These are phyloP conservation scores for Meles meles DNA, from an alignment of 2,113 vertebrate genomes.

Conservation along the genomic window DNA sequence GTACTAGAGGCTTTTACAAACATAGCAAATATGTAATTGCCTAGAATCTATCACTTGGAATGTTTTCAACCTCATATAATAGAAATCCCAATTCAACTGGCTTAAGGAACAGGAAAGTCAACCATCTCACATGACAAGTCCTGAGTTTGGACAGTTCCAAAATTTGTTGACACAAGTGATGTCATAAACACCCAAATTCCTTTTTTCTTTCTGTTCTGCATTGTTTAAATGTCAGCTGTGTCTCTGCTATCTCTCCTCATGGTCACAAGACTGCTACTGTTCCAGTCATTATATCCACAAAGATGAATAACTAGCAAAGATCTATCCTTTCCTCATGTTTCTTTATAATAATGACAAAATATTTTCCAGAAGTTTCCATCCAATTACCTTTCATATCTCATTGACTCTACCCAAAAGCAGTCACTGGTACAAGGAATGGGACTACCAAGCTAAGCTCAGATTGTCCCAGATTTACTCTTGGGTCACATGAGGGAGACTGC, in stretches of 20 bases:
- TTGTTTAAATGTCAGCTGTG: not conserved
- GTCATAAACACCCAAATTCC: not conserved
- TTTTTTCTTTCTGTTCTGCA: not conserved
- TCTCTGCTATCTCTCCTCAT: not conserved
- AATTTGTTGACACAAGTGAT: not conserved
- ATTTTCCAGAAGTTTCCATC: not conserved
- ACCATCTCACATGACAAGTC: not conserved
- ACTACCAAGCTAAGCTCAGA: not conserved
- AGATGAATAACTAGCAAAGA: not conserved
- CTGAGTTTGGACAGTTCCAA: not conserved
- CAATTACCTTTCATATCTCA: not conserved
- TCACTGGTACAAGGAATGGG: not conserved
- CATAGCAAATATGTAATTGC: not conserved
- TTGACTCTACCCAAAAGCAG: not conserved
- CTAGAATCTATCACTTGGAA: not conserved
- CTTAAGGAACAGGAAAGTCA: not conserved
- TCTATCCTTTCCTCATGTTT: not conserved
- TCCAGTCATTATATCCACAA: not conserved
- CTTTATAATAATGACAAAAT: slow-evolving; percentile 17
- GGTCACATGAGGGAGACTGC: not conserved
- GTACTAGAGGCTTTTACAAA: not conserved
- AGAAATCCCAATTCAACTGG: not conserved
- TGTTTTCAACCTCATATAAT: not conserved
- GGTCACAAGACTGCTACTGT: not conserved
- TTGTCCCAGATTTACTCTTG: not conserved